Base-by-base conservation (phyloP, 2,888 invertebrate genomes). In the Muscina levida region DNA sequence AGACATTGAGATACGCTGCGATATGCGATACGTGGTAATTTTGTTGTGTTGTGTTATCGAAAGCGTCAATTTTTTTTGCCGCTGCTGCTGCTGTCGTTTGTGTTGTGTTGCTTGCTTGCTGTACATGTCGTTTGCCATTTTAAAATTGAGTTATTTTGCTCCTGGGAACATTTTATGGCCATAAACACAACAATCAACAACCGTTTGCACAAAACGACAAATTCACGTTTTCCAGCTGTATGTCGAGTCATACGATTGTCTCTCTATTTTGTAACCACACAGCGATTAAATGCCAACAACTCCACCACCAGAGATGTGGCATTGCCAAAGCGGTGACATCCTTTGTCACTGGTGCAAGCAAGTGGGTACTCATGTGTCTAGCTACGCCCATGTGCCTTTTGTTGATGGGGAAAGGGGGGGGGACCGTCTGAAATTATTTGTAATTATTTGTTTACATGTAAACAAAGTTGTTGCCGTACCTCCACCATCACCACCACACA, bases 71-170 rank as follows among this genome's bases (percentile, higher is more conserved):
- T 74, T 68, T 74, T 57, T 71, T 77, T 56, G 51, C 4, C 19
- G 26, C 31, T 56, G 51, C 13, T 4, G 53, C 22, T 26, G 53
- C 53, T 53, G 53, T 22, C 39, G 59, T 59, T 17, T 31, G 13
- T 59, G 59, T 24, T 24, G n/a, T n/a, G n/a, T n/a, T n/a, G n/a
- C n/a, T n/a, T n/a, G n/a, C n/a, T n/a, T n/a, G 56, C 2, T 19
- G 74, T 83, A 57, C 53, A 81, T 81, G 83, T 83, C 82, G 82
- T 81, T 88, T 84, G 87, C 87, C 87, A 88, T 88, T 88, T 87
- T 87, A 85, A 88, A 87, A 88, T 88, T 86, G 88, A 88, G 88
- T 88, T 88, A 88, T 88, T 88, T 88, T 86, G 86, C 88, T 86
- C 87, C 85, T 84, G 87, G 86, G 87, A 81, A 87, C 85, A 83